Percentiles rank a stretch among this genome's conserved stretches.
These are phyloP conservation scores for Dione juno DNA, from an alignment of 2,888 invertebrate species.

Conservation along the genomic window DNA sequence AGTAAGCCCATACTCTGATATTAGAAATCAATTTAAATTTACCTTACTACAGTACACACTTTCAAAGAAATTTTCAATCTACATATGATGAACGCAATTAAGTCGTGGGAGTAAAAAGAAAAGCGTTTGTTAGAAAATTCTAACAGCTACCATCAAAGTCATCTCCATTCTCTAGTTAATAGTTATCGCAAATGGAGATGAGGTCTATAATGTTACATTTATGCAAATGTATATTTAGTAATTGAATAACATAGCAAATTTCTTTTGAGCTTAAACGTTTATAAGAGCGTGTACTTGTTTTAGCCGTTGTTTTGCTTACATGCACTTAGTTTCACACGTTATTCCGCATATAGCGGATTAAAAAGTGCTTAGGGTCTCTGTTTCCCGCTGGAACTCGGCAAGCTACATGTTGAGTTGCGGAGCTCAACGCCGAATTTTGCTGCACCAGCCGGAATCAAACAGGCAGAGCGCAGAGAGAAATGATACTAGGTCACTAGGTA, in stretches of 20 bases:
- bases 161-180: conserved; percentile 2
- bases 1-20: no score
- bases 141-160: conserved; percentile 6
- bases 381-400: no score
- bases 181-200: not conserved
- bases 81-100: conserved; percentile 1
- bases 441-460: no score
- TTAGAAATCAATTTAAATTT: no score
- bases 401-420: no score
- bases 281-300: not conserved
- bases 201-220: not conserved
- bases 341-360: no score
- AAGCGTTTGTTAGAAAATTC: conserved; percentile 4
- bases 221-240: not conserved
- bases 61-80: not conserved
- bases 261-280: not conserved
- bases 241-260: not conserved
- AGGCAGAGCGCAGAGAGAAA: no score
- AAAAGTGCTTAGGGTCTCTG: no score
- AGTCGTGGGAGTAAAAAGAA: not conserved
- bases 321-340: no score
- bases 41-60: no score
- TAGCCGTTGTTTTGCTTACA: not conserved
- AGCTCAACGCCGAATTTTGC: no score
- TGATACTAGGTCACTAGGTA: no score